Evolutionary conservation across 2,888 invertebrate species (phyloP).

Genomic region (Dione vanillae): DNA sequence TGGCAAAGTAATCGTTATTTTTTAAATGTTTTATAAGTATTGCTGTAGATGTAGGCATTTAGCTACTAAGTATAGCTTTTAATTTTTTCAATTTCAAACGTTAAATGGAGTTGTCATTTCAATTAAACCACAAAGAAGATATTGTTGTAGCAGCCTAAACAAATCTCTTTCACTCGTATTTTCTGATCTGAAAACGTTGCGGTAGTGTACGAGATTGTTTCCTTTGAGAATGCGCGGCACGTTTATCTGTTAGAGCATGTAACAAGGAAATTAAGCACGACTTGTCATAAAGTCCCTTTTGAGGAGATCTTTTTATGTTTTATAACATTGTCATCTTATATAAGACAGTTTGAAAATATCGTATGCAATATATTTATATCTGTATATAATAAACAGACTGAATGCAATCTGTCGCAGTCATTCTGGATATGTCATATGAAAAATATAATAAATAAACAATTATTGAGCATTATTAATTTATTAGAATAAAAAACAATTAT

Average conservation of each 20-base stretch:
- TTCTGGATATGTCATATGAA: no score
- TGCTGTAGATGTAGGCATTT: neutral
- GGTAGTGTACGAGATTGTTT: conserved; percentile 49
- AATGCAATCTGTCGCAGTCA: no score
- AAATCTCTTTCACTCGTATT: conserved; percentile 45
- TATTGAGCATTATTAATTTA: no score
- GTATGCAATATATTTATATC: neutral
- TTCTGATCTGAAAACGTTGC: conserved; percentile 46
- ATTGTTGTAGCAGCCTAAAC: conserved; percentile 46
- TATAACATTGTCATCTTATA: neutral
- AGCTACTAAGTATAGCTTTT: conserved; percentile 2
- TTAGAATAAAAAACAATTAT: no score
- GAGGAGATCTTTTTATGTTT: conserved; percentile 27
- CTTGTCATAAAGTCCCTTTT: conserved; percentile 37
- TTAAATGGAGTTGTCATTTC: conserved; percentile 38
- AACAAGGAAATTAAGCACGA: conserved; percentile 50
- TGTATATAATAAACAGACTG: no score
- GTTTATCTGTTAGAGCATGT: conserved; percentile 43
- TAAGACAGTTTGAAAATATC: neutral
- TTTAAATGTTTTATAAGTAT: neutral
- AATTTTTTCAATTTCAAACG: conserved; percentile 19
- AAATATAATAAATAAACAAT: no score
- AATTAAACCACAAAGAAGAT: conserved; percentile 41
- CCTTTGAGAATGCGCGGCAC: conserved; percentile 46
- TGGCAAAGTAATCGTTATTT: neutral